Evolutionary conservation across 2,888 invertebrate genomes (phyloP).

Genomic region (Idaea straminata): DNA sequence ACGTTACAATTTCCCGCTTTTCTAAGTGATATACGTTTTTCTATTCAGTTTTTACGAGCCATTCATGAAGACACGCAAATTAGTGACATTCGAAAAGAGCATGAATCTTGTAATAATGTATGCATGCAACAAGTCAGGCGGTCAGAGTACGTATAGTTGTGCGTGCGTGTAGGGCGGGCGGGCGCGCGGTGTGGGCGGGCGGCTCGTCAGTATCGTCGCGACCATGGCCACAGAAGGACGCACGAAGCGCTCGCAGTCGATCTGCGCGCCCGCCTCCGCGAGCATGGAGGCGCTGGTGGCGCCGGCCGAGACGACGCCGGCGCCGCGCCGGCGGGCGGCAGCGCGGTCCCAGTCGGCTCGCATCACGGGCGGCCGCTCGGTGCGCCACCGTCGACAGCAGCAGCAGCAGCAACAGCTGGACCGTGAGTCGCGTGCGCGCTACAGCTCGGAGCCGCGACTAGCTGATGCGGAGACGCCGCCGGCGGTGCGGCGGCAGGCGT

Average conservation of each 20-base stretch:
- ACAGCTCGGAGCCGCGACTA: slow-evolving; percentile 84
- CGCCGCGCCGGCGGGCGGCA: slow-evolving; percentile 83
- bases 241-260: slow-evolving; percentile 87
- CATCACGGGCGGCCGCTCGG: slow-evolving; percentile 83
- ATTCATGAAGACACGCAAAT: slow-evolving; percentile 42
- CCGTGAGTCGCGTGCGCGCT: slow-evolving; percentile 78
- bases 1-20: background rate
- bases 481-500: slow-evolving; percentile 82
- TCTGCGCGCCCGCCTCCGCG: slow-evolving; percentile 85
- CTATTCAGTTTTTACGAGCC: slow-evolving; percentile 21
- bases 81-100: slow-evolving; percentile 59
- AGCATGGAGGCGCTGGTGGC: slow-evolving; percentile 84
- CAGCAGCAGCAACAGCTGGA: slow-evolving; percentile 72
- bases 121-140: slow-evolving; percentile 73
- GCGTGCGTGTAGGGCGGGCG: slow-evolving; percentile 38
- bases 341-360: slow-evolving; percentile 88
- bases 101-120: slow-evolving; percentile 53
- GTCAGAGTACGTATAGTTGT: slow-evolving; percentile 7
- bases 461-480: slow-evolving; percentile 85
- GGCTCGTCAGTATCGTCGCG: slow-evolving; percentile 67
- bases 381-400: slow-evolving; percentile 67
- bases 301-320: slow-evolving; percentile 78
- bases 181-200: slow-evolving; percentile 34
- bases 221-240: slow-evolving; percentile 83
- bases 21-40: background rate